Evolutionary conservation across 1,140 invertebrate genomes (phyloP), one percentile per base, ranked within the genome.

Genomic region (Neodiprion pinetum): DNA sequence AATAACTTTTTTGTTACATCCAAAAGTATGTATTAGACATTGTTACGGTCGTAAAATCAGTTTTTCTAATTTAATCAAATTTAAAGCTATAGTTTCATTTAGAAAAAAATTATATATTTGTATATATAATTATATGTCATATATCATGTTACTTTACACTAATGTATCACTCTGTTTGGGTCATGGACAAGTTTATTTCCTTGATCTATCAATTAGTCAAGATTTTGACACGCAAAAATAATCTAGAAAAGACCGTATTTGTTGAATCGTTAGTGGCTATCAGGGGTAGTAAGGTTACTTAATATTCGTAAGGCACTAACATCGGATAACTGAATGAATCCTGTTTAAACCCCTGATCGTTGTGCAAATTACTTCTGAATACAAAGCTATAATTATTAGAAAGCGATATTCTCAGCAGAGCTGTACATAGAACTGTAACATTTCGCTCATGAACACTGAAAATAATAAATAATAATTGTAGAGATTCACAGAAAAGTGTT

Each of bases 301-400:
- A 61, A 61, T 61, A 61, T 61, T 61, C 53, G 53, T 61, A 61
- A 61, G 53, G 53, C 53, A 61, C 53, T 61, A 61, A 61, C n/a
- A 61, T 61, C 53, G n/a, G 53, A 61, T 61, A 61, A 61, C 53
- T 61, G 53, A 61, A 61, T 9, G 53, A 12, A 61, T 61, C n/a
- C 53, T 61, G 11, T n/a, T 40, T 40, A 40, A 40, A 40, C 53
- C 53, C n/a, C 53, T 5, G 11, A 61, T 61, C 8, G 53, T 2
- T 40, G 28, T 4, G 9, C 53, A 61, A 4, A 61, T 17, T 61
- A 17, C n/a, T 40, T 40, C 28, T 40, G 53, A 61, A 61, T 61
- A 61, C 53, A 61, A 17, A 61, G 53, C 53, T 9, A 40, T 40
- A 17, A 61, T 61, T 17, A 0, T 17, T 61, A 61, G 53, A 11